Conservation (phyloP, 2,888 invertebrate species). For the Amorpha juglandis region DNA sequence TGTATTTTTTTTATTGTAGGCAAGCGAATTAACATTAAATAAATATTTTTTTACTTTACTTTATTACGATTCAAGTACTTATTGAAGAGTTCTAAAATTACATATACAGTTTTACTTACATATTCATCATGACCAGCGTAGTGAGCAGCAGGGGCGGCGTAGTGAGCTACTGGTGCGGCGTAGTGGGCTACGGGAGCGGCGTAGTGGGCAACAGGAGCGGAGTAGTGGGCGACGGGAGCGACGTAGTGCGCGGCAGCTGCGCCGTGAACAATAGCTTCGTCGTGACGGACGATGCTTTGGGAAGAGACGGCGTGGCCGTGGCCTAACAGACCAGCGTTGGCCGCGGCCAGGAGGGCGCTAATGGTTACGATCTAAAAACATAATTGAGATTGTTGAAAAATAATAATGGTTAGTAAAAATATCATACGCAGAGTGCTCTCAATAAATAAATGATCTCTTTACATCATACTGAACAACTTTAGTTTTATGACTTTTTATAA, state of each 20-base stretch:
- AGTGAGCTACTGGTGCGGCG: constrained; percentile 38
- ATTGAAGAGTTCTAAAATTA: not conserved
- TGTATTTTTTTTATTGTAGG: too few relatives aligned
- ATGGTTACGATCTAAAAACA: constrained; percentile 52
- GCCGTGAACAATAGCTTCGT: constrained; percentile 53
- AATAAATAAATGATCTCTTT: too few relatives aligned
- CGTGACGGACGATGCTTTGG: constrained; percentile 69
- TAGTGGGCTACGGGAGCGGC: constrained; percentile 45
- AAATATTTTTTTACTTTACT: not conserved
- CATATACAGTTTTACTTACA: constrained; percentile 8
- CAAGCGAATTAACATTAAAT: too few relatives aligned
- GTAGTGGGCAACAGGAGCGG: constrained; percentile 42
- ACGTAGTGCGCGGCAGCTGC: constrained; percentile 55
- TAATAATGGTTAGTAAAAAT: too few relatives aligned
- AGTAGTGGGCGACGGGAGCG: constrained; percentile 50
- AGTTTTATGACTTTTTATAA: too few relatives aligned
- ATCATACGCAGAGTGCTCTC: too few relatives aligned
- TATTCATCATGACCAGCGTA: constrained; percentile 35
- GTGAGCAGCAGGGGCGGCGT: constrained; percentile 42
- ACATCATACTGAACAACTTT: too few relatives aligned
- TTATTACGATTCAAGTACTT: not conserved
- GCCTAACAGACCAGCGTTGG: constrained; percentile 67
- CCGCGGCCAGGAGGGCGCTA: constrained; percentile 70
- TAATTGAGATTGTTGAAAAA: not conserved
- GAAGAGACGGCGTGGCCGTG: constrained; percentile 68